phyloP scores from a whole-genome alignment of 2,888 invertebrate species.

The Caenorhabditis sp. region DNA sequence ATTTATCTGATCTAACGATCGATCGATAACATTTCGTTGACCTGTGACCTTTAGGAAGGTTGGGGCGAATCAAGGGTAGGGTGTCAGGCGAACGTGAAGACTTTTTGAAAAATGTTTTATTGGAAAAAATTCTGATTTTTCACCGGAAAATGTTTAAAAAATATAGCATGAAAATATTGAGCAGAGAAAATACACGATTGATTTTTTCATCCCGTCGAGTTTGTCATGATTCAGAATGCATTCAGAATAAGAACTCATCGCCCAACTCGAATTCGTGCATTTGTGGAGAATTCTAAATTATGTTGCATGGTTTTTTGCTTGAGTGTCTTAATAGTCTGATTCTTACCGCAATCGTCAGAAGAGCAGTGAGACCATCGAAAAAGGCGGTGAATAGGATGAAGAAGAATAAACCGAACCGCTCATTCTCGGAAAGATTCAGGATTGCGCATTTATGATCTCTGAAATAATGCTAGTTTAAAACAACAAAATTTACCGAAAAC shows the following conservation, averaged over 20 bases:
- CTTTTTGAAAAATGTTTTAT: too few relatives aligned
- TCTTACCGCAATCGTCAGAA: conserved; percentile 51
- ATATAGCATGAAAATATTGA: not conserved
- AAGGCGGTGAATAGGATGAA: conserved; percentile 49
- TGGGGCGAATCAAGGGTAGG: not conserved
- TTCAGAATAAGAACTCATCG: conserved; percentile 52
- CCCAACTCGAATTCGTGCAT: conserved; percentile 62
- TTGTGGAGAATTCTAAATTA: conserved; percentile 60
- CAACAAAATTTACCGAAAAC: conserved; percentile 2
- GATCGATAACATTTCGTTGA: conserved; percentile 2
- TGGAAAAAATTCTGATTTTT: too few relatives aligned
- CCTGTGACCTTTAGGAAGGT: not conserved
- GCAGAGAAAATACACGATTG: not conserved
- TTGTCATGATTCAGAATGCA: not conserved
- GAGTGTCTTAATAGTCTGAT: too few relatives aligned
- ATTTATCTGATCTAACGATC: not conserved
- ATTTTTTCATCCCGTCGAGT: too few relatives aligned
- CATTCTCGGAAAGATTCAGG: conserved; percentile 4
- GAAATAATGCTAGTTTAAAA: not conserved
- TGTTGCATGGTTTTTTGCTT: not conserved
- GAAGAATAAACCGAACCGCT: conserved; percentile 51
- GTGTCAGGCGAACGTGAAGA: too few relatives aligned
- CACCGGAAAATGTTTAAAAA: not conserved
- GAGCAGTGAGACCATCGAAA: conserved; percentile 40
- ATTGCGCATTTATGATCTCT: conserved; percentile 37